Conservation (phyloP, 1,140 invertebrate species). For the Anadara kagoshimensis region DNA sequence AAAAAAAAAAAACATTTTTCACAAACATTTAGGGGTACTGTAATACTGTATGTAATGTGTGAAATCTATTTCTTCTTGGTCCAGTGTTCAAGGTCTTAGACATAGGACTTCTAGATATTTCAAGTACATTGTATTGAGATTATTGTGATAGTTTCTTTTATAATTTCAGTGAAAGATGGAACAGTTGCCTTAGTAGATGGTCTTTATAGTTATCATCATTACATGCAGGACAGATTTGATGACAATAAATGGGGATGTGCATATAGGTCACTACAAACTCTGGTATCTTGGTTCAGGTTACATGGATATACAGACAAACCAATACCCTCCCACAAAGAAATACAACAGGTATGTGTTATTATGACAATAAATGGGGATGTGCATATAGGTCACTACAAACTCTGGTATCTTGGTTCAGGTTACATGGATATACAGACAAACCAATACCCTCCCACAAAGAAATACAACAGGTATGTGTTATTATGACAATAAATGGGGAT, state of each 20-base stretch:
- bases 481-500: slow-evolving; percentile 99
- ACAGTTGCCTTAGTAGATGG: slow-evolving; percentile 84
- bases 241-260: slow-evolving; percentile 99
- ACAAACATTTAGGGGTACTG: too few species aligned
- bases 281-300: slow-evolving; percentile 95
- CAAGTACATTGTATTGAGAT: too few species aligned
- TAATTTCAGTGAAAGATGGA: slow-evolving; percentile 73
- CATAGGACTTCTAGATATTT: too few species aligned
- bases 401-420: slow-evolving; percentile 95
- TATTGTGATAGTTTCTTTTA: too few species aligned
- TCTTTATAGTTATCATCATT: slow-evolving; percentile 95
- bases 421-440: slow-evolving; percentile 93
- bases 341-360: slow-evolving; percentile 67
- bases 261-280: slow-evolving; percentile 97
- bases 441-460: slow-evolving; percentile 86
- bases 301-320: slow-evolving; percentile 92
- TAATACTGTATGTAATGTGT: too few species aligned
- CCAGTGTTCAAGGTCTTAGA: too few species aligned
- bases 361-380: slow-evolving; percentile 99
- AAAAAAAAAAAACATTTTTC: too few species aligned
- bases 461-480: slow-evolving; percentile 67
- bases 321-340: slow-evolving; percentile 85
- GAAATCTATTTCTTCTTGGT: too few species aligned
- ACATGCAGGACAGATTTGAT: slow-evolving; percentile 95
- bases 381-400: slow-evolving; percentile 99